Base-by-base conservation (phyloP, 2,797 vertebrate genomes). In the Nyctibius grandis region DNA sequence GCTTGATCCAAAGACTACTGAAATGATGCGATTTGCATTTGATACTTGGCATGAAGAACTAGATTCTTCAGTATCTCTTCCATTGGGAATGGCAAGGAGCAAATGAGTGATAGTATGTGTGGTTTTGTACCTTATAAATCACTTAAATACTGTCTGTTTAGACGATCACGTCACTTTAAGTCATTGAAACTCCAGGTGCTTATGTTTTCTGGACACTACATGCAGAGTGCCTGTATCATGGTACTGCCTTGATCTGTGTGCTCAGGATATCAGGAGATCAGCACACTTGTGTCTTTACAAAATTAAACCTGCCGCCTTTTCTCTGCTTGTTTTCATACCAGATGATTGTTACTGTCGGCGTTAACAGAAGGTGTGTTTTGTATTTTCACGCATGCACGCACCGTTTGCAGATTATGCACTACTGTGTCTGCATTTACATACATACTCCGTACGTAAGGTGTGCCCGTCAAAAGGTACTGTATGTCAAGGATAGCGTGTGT, bases 361-460 rank as follows among this genome's bases (percentile, higher is more conserved):
- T 59, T 85, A 45, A 57, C 9, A 29, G 70, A 38, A 56, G 34
- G 11, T 21, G 12, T 45, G 44, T 42, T 40, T 42, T 53, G 34
- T 42, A 9, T 44, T 54, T 68, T 79, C 15, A 54, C 1, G 0
- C 14, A 7, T 9, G 45, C 38, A 29, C 0, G 1, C 38, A 11
- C 10, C 0, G 8, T 74, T 80, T 74, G 34, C 42, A 67, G 82
- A 9, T 48, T 25, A 21, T 15, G 36, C 12, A 6, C 50, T 50
- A 6, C 25, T 51, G 21, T 12, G 23, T 45, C 7, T 10, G 33
- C 11, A 11, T 18, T 65, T 40, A 36, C 21, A 20, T 10, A 28
- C 1, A 0, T 34, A 5, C 6, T n/a, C 34, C 29, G 31, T 42
- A 9, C 1, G 5, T 20, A 36, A 79, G 33, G 19, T 48, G 26